A percentile compares a stretch with the other conserved stretches of the same genome.
Evolutionary conservation across 2,888 invertebrate species (phyloP).

Genomic region (Linnaemya vulpina): DNA sequence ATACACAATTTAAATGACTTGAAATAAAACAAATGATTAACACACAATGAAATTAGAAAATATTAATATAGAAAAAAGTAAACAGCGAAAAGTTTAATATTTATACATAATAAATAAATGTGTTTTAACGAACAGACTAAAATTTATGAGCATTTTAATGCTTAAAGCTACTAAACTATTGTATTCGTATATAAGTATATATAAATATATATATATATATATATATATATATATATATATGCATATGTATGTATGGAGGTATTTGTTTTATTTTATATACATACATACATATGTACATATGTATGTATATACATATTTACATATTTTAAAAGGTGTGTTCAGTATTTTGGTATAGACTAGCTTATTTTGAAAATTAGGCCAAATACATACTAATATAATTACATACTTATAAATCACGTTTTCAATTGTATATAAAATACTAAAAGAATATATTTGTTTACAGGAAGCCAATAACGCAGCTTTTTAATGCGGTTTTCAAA

Average conservation of each 20-base stretch:
- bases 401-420: too few species aligned
- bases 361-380: background rate
- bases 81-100: conserved; percentile 17
- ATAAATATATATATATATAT: too few species aligned
- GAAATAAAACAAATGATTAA: conserved; percentile 63
- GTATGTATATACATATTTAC: too few species aligned
- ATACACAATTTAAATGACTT: conserved; percentile 56
- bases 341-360: background rate
- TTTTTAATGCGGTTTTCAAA: too few species aligned
- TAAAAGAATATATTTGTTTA: too few species aligned
- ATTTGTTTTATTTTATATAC: too few species aligned
- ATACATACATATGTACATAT: too few species aligned
- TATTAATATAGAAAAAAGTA: conserved; percentile 40
- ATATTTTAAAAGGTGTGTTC: background rate
- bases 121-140: conserved; percentile 8
- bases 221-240: too few species aligned
- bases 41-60: conserved; percentile 63
- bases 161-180: background rate
- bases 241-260: too few species aligned
- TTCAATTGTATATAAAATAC: too few species aligned
- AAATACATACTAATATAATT: background rate
- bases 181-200: background rate
- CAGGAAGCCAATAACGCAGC: too few species aligned
- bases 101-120: background rate
- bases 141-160: background rate